Percentiles rank a stretch among this genome's conserved stretches.
Evolutionary conservation across 2,888 invertebrate species (phyloP).

Genomic region (Mythimna albipuncta): DNA sequence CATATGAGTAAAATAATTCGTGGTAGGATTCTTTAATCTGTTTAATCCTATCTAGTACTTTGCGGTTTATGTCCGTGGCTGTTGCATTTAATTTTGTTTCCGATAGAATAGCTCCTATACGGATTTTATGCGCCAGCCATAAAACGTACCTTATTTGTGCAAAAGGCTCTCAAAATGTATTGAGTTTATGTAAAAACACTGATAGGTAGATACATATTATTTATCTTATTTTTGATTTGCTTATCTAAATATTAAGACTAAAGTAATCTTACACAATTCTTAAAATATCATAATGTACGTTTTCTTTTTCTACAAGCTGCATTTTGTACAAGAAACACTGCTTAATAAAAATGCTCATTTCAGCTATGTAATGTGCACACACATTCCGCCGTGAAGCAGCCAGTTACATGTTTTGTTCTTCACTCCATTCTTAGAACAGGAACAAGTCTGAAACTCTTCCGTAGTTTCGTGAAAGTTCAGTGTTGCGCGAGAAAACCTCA

Average conservation of each 20-base stretch:
- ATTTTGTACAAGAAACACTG: conserved; percentile 40
- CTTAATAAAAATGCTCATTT: conserved; percentile 35
- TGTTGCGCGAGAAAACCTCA: conserved; percentile 41
- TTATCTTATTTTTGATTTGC: conserved; percentile 10
- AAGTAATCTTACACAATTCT: not conserved
- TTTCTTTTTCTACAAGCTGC: conserved; percentile 8
- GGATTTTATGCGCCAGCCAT: conserved; percentile 39
- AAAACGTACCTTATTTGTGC: conserved; percentile 18
- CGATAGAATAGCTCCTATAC: not conserved
- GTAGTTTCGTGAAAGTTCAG: conserved; percentile 45
- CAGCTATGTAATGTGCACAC: conserved; percentile 37
- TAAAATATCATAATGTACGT: not conserved
- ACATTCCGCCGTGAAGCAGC: conserved; percentile 40
- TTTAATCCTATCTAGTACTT: conserved; percentile 17
- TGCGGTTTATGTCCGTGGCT: conserved; percentile 11
- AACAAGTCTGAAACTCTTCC: conserved; percentile 53
- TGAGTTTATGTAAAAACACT: conserved; percentile 10
- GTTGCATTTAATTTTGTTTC: conserved; percentile 27
- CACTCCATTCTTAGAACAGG: conserved; percentile 43
- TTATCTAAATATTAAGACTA: not conserved
- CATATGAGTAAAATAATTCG: conserved; percentile 18
- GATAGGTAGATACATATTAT: not conserved
- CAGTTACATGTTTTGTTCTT: conserved; percentile 60
- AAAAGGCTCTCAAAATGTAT: conserved; percentile 2
- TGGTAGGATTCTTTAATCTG: conserved; percentile 30